Evolutionary conservation across 2,888 invertebrate species (phyloP), one percentile per base, ranked within the genome.

Genomic region (Camptogramma bilineatum): DNA sequence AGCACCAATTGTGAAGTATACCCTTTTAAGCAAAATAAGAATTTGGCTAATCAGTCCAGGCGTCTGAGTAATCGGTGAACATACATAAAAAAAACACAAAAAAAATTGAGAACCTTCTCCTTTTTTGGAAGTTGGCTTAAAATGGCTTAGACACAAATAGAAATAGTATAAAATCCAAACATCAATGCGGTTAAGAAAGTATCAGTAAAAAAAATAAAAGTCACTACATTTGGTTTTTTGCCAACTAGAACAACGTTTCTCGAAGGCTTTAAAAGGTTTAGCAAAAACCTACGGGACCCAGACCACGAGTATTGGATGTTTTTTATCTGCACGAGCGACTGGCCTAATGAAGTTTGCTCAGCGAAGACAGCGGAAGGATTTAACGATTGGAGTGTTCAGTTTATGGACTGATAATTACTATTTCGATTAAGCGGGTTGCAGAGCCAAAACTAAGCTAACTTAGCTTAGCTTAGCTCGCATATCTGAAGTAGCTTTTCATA

Each of bases 271-370:
- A 31, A 34, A 31, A 34, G 34, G 13, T 34, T 28, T 52, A 5
- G 5, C 18, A 39, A 44, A 21, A 42, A 31, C 18, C 28, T n/a
- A 34, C 51, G 31, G 52, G 46, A 34, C 44, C 19, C 5, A 44
- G 34, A 46, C 46, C 34, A 31, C 46, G 42, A 28, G 13, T 54
- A 44, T 44, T 51, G 28, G 10, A 21, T 44, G 51, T 68, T 52
- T 74, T 74, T 74, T 73, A 70, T 62, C 69, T 65, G 70, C 71
- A 70, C 71, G 66, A 70, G 18, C 57, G 66, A n/a, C 52, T 59
- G 54, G 61, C 57, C 75, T 79, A 78, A 79, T 77, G 78, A 77
- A 76, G 76, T 79, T 79, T 77, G 66, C 75, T 72, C 71, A 72
- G 72, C 66, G 68, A 63, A 61, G 68, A 72, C 72, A 61, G 66